Evolutionary conservation across 1,140 invertebrate species (phyloP).

Genomic region (Neodiprion fabricii): DNA sequence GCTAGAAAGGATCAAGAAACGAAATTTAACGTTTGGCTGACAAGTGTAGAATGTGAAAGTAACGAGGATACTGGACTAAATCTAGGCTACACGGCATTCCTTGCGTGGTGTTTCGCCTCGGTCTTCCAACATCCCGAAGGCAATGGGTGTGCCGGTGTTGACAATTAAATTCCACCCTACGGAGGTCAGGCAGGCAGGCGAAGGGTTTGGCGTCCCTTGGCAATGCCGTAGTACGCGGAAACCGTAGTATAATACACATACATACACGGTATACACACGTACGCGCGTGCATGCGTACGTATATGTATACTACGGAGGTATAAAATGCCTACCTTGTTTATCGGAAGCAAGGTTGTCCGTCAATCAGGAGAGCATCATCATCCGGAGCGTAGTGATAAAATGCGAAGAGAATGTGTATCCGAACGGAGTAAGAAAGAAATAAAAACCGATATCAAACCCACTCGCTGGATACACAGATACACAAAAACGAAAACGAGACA

Average conservation of each 20-base stretch:
- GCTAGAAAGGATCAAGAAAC: not conserved
- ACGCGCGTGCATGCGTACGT: no score
- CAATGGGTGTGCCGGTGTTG: slow-evolving; percentile 36
- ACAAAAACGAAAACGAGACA: not conserved
- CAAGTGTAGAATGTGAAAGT: slow-evolving; percentile 17
- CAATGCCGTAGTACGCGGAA: not conserved
- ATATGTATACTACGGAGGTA: not conserved
- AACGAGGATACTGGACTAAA: slow-evolving; percentile 25
- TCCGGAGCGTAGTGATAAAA: slow-evolving; percentile 9
- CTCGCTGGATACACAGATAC: slow-evolving; percentile 15
- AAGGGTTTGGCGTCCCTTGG: not conserved
- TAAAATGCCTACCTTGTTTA: not conserved
- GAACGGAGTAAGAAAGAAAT: not conserved
- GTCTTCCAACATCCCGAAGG: slow-evolving; percentile 6
- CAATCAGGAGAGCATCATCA: slow-evolving; percentile 22
- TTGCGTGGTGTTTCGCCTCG: slow-evolving; percentile 8
- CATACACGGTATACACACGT: no score
- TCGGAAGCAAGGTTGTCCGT: not conserved
- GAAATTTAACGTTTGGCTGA: not conserved
- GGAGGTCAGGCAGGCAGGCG: no score
- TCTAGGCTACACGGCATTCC: slow-evolving; percentile 35
- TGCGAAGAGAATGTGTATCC: not conserved
- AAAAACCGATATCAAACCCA: not conserved
- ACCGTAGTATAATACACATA: no score
- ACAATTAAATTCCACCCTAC: slow-evolving; percentile 30